Percentiles rank a stretch among this genome's conserved stretches.
phyloP scores from a whole-genome alignment of 2,888 invertebrate genomes.

The Microctonus aethiopoides region DNA sequence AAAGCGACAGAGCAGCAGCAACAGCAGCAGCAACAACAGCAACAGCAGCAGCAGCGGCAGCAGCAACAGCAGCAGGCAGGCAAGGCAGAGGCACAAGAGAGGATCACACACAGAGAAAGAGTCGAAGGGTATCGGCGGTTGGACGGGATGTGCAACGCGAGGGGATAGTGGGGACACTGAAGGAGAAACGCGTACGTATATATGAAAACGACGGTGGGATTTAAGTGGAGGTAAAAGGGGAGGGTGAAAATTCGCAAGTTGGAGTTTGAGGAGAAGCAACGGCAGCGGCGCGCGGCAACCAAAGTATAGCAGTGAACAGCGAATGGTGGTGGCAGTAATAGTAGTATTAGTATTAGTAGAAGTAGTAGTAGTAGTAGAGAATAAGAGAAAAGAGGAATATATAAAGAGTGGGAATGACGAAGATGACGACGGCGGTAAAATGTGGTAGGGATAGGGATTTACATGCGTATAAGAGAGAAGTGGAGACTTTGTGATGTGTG shows the following conservation, averaged over 20 bases:
- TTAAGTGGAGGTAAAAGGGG: conserved; percentile 40
- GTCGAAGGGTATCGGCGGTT: conserved; percentile 10
- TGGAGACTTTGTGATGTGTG: conserved; percentile 28
- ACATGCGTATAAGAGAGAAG: conserved; percentile 36
- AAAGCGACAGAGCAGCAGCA: conserved; percentile 29
- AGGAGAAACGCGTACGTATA: conserved; percentile 3
- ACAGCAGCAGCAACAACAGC: conserved; percentile 27
- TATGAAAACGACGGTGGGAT: conserved; percentile 33
- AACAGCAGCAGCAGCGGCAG: conserved; percentile 25
- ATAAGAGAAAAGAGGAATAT: neutral
- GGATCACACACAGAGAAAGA: conserved; percentile 22
- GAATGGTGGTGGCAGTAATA: neutral
- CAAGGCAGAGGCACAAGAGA: too few species aligned
- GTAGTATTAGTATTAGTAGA: neutral
- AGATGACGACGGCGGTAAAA: conserved; percentile 13
- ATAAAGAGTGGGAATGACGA: conserved; percentile 12
- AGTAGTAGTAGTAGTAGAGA: neutral
- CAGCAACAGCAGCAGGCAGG: conserved; percentile 31
- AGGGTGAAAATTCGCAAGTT: conserved; percentile 33
- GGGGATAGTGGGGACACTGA: conserved; percentile 29
- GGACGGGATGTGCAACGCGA: conserved; percentile 22
- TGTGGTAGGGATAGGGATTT: conserved; percentile 28
- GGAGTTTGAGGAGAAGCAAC: conserved; percentile 41
- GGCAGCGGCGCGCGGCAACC: conserved; percentile 36
- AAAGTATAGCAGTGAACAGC: too few species aligned